Conservation (phyloP, 2,113 vertebrate species). For the Microcebus murinus region DNA sequence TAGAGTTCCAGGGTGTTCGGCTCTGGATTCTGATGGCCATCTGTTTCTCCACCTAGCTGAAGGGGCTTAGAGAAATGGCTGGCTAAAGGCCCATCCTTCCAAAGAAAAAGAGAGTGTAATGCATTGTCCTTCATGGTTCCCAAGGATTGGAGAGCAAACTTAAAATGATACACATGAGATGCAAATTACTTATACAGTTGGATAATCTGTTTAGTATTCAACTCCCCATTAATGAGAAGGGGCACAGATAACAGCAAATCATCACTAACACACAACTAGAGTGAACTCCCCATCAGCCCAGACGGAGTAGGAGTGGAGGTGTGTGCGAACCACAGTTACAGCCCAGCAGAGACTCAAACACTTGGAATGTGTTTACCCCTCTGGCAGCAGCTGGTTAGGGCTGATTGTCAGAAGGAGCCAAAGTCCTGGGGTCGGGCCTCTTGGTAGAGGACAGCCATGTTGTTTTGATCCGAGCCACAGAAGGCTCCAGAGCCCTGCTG, state of each 20-base stretch:
- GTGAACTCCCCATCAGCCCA: not conserved
- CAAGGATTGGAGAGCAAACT: not conserved
- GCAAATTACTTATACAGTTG: not conserved
- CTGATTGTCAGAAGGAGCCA: slow-evolving; percentile 28
- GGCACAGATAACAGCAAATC: not conserved
- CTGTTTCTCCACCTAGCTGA: not conserved
- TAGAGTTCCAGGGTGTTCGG: not conserved
- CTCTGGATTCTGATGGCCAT: not conserved
- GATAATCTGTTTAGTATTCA: not conserved
- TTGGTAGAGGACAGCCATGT: not conserved
- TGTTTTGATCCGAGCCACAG: slow-evolving; percentile 28
- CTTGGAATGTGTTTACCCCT: slow-evolving; percentile 36
- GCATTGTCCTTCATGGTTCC: not conserved
- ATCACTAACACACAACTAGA: not conserved
- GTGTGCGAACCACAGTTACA: not conserved
- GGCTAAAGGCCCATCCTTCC: not conserved
- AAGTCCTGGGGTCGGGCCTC: not conserved
- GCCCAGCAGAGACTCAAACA: not conserved
- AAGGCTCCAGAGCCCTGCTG: not conserved
- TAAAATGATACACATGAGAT: not conserved
- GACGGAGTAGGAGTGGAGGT: not conserved
- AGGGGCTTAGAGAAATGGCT: not conserved
- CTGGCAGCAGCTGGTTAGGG: slow-evolving; percentile 1
- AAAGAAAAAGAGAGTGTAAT: not conserved
- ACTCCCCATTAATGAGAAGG: not conserved